Conservation (phyloP, 2,113 vertebrate species). For the Ageneiosus marmoratus region DNA sequence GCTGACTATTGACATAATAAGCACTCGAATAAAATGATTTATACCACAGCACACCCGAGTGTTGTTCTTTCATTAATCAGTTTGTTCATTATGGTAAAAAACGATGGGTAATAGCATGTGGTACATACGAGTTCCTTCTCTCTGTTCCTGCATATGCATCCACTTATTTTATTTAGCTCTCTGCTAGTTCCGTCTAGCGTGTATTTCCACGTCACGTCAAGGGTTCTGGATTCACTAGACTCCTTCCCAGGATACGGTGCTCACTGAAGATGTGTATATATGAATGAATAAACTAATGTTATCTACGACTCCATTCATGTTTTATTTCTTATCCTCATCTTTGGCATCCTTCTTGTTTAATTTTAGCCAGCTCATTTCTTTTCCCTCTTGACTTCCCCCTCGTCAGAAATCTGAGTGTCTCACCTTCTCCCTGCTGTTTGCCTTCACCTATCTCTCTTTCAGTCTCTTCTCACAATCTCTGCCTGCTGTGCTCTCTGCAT, state of each 20-base stretch:
- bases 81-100: conserved; percentile 19
- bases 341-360: conserved; percentile 54
- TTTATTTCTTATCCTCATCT: conserved; percentile 6
- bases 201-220: background rate
- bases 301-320: background rate
- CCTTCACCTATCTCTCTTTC: conserved; percentile 26
- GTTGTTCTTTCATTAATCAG: conserved; percentile 51
- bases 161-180: conserved; percentile 49
- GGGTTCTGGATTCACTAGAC: background rate
- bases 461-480: conserved; percentile 50
- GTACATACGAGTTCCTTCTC: background rate
- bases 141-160: conserved; percentile 25
- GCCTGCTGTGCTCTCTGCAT: conserved; percentile 57
- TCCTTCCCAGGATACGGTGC: background rate
- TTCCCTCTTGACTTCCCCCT: conserved; percentile 24
- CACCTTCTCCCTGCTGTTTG: conserved; percentile 28
- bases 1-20: conserved; percentile 78
- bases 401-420: conserved; percentile 8
- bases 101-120: background rate
- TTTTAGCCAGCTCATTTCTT: conserved; percentile 38
- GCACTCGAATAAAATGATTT: conserved; percentile 65
- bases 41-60: conserved; percentile 33
- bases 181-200: background rate
- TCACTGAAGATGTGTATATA: background rate
- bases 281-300: background rate